Evolutionary conservation across 2,797 vertebrate species (phyloP).

Genomic region (Takifugu ocellatus): DNA sequence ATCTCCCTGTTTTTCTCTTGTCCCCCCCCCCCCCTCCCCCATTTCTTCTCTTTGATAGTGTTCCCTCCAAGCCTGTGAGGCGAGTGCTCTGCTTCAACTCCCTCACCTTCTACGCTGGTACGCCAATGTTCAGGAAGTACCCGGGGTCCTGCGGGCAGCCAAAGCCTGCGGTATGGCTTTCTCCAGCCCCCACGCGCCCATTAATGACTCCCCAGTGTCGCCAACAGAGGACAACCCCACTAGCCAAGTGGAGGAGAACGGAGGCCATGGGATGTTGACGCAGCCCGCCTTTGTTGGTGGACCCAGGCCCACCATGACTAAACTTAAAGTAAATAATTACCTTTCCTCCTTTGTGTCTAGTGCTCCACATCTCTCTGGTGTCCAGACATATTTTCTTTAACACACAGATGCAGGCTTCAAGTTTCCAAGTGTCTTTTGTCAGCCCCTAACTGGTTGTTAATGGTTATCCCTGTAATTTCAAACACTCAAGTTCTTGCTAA

Average conservation of each 20-base stretch:
- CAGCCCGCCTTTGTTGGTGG: constrained; percentile 84
- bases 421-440: constrained; percentile 34
- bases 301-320: constrained; percentile 93
- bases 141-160: constrained; percentile 80
- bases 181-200: constrained; percentile 39
- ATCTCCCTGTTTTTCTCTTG: constrained; percentile 11
- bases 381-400: constrained; percentile 22
- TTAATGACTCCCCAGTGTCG: constrained; percentile 1
- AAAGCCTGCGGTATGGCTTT: constrained; percentile 80
- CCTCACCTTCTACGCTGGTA: constrained; percentile 88
- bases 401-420: constrained; percentile 5
- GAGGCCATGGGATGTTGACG: constrained; percentile 54
- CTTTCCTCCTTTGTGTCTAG: constrained; percentile 27
- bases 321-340: constrained; percentile 85
- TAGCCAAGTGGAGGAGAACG: constrained; percentile 45
- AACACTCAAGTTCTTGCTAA: constrained; percentile 39
- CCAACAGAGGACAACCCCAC: constrained; percentile 17
- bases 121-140: constrained; percentile 83
- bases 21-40: constrained; percentile 3
- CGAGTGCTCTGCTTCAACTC: constrained; percentile 65
- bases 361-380: constrained; percentile 14
- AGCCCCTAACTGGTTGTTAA: constrained; percentile 57
- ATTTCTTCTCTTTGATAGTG: constrained; percentile 65
- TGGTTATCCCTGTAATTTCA: constrained; percentile 56
- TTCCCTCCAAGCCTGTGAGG: constrained; percentile 69